Base-by-base conservation (phyloP, 2,113 vertebrate species). In the Nerophis lumbriciformis region DNA sequence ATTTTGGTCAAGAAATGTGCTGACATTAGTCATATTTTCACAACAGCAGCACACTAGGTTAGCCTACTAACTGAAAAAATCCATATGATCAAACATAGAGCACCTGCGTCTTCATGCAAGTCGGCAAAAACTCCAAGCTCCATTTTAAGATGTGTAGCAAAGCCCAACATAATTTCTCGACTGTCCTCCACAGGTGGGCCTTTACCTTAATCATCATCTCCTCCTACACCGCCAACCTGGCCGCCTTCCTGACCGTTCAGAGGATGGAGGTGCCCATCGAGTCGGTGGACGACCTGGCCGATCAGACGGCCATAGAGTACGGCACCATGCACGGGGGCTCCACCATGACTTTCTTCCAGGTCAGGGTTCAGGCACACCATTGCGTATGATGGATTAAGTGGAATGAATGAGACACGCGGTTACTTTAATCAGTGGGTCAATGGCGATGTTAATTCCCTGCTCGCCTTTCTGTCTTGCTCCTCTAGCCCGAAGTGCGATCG, bases 271-370 rank as follows among this genome's bases (percentile, higher is more conserved):
- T 99, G 9, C 94, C 97, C 56, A 98, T 98, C 3, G 97, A 98
- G 79, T 99, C 97, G 0, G 95, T 97, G 8, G 97, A 99, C 14
- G 97, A 99, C 87, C 87, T 99, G 42, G 97, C 96, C 5, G 97
- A 99, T 84, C 97, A 99, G 91, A 99, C 97, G 0, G 89, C 95
- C 48, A 99, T 99, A 2, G 95, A 96, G 83, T 99, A 99, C 0
- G 96, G 97, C 87, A 98, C 95, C 69, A 99, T 99, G 87, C 96
- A 99, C 0, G 95, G 95, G 0, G 97, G 97, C 61, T 98, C 96
- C 88, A 99, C 94, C 67, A 99, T 98, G 97, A 99, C 96, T 70
- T 99, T 98, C 86, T 99, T 99, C 83, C 94, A 96, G 93, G 97
- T 97, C 91, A 93, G 86, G 54, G 50, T 56, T 67, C 39, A 42